Percentiles rank a stretch among this genome's conserved stretches.
Conservation (phyloP, 2,113 vertebrate genomes). For the Esox niger region DNA sequence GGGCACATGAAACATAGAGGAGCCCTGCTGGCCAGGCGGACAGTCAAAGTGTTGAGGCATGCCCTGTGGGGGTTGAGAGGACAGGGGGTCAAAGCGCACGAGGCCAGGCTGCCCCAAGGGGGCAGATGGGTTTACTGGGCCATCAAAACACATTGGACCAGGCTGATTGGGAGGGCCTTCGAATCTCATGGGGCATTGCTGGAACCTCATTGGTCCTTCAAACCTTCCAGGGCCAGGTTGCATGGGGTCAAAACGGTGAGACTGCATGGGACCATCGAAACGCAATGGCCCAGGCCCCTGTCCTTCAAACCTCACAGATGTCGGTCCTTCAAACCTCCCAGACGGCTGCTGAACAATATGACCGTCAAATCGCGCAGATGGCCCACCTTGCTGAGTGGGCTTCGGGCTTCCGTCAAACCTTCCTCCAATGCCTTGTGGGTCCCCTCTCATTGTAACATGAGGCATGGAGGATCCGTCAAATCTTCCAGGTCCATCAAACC, state of each 20-base stretch:
- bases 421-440: conserved; percentile 52
- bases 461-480: conserved; percentile 70
- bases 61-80: conserved; percentile 56
- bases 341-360: conserved; percentile 71
- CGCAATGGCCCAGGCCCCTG: conserved; percentile 34
- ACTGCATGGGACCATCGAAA: conserved; percentile 43
- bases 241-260: too few species aligned
- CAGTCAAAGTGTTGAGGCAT: conserved; percentile 77
- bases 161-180: conserved; percentile 69
- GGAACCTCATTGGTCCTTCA: conserved; percentile 68
- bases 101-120: conserved; percentile 77
- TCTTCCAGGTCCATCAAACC: conserved; percentile 71
- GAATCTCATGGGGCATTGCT: conserved; percentile 70
- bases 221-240: conserved; percentile 64
- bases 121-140: conserved; percentile 74
- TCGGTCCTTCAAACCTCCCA: too few species aligned
- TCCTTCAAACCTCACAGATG: conserved; percentile 56
- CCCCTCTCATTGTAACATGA: conserved; percentile 65
- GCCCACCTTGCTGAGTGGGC: conserved; percentile 42
- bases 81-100: conserved; percentile 76
- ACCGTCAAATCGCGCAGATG: conserved; percentile 72
- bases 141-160: conserved; percentile 72
- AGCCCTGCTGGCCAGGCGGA: conserved; percentile 72
- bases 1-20: too few species aligned
- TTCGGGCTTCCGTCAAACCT: conserved; percentile 66